These are phyloP conservation scores for Lottia scabra DNA, from an alignment of 2,888 invertebrate species.

Conservation along the genomic window DNA sequence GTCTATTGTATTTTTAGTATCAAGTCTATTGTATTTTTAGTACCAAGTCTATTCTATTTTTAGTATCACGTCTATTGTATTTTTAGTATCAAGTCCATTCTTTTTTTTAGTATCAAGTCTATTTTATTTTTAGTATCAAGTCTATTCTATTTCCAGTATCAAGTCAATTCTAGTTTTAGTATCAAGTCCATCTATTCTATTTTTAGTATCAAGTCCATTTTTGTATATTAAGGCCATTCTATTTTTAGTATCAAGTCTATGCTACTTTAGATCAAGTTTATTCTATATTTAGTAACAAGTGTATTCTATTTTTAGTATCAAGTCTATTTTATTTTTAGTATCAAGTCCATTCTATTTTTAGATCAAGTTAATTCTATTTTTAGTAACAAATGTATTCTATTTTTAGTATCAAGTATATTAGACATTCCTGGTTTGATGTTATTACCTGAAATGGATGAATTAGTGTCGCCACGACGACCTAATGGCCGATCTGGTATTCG, in stretches of 20 bases:
- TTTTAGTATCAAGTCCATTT: slow-evolving; percentile 93
- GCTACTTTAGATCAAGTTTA: too few relatives aligned
- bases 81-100: slow-evolving; percentile 91
- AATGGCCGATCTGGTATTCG: slow-evolving; percentile 55
- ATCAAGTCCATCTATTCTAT: slow-evolving; percentile 79
- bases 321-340: slow-evolving; percentile 88
- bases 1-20: slow-evolving; percentile 79
- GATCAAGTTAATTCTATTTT: too few relatives aligned
- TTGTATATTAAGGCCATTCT: too few relatives aligned
- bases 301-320: slow-evolving; percentile 86
- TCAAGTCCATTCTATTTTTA: slow-evolving; percentile 96
- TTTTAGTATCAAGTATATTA: slow-evolving; percentile 92
- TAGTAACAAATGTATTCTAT: slow-evolving; percentile 89
- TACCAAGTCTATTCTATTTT: slow-evolving; percentile 85
- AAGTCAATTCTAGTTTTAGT: slow-evolving; percentile 81
- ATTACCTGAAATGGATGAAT: slow-evolving; percentile 77
- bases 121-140: slow-evolving; percentile 86
- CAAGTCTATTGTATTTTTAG: slow-evolving; percentile 87
- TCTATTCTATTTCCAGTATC: slow-evolving; percentile 86
- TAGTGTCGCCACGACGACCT: slow-evolving; percentile 49
- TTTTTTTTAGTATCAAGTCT: slow-evolving; percentile 86
- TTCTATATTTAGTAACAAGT: slow-evolving; percentile 82
- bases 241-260: slow-evolving; percentile 89
- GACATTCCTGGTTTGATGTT: slow-evolving; percentile 92
- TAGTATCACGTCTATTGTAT: slow-evolving; percentile 91